Evolutionary conservation across 2,888 invertebrate species (phyloP), one percentile per base, ranked within the genome.

Genomic region (Laspeyria flexula): DNA sequence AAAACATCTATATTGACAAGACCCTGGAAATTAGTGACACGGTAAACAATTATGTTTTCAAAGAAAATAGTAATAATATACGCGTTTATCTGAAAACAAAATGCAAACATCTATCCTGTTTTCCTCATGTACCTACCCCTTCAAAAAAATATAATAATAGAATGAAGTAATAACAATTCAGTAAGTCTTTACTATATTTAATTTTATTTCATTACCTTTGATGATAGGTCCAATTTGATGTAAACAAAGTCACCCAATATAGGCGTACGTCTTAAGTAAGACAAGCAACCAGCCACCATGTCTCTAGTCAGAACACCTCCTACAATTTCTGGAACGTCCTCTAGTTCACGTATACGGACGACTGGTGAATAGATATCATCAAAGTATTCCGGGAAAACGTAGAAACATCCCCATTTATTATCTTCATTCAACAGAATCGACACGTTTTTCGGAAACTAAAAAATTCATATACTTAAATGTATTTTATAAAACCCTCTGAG

Each of bases 191-290:
- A n/a, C n/a, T n/a, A n/a, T n/a, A n/a, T n/a, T n/a, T n/a, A n/a
- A n/a, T n/a, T n/a, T n/a, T n/a, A n/a, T n/a, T n/a, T n/a, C n/a
- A 39, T 53, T 69, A 90, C 91, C 86, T 89, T 90, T 23, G 75
- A 66, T 7, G 85, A 79, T 18, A 94, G 74, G 64, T 93, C 75
- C 58, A 93, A 90, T 85, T 94, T 95, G 46, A 93, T 93, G 52
- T 92, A 88, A 42, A 93, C 93, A 47, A 80, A 93, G 68, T 93
- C 91, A 35, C 90, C 87, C 18, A 91, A 81, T 56, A 93, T 92
- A 0, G 94, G 94, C 0, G 90, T 90, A 34, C 89, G 85, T 51
- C 90, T 93, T 30, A 94, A 79, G 69, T 93, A 94, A 3, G 90
- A 88, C 11, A 93, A 89, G 58, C 92, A 89, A 4, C 86, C 80